Base-by-base conservation (phyloP, 2,797 vertebrate genomes). In the Cyclura pinguis region DNA sequence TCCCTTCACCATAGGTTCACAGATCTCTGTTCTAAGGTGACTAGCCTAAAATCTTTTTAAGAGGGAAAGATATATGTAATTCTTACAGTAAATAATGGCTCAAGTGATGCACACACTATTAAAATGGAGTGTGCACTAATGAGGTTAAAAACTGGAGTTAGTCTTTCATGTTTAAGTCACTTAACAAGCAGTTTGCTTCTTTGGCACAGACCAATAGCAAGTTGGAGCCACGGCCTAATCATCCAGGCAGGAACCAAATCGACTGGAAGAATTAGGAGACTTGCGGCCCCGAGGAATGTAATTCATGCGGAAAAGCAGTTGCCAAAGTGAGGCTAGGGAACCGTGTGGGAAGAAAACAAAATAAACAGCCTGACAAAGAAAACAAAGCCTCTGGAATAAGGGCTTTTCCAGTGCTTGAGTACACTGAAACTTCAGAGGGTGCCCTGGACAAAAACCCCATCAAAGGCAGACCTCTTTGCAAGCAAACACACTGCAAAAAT, bases 281-380 rank as follows among this genome's bases (percentile, higher is more conserved):
- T 96, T 94, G 95, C 24, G 94, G 97, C 96, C 96, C 89, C 10
- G 57, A 97, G 96, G 97, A 97, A 97, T 97, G 97, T 93, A 96
- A 97, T 97, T 97, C 97, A 98, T 97, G 97, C 96, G 97, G 97
- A 97, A 97, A 97, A 97, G 96, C 94, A 96, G 92, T 95, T 95
- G 95, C 97, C 95, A 96, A 95, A 96, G 95, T 2, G 85, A 96
- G 95, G 96, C 96, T 94, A 95, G 95, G 93, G 95, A 97, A 96
- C 96, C 93, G 94, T 95, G 94, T 97, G 96, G 97, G 98, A 98
- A 97, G 97, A 96, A 97, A 97, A 96, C 95, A 97, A 97, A 97
- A 97, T 96, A 97, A 97, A 98, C 97, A 97, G 96, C 95, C 96
- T 96, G 94, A 97, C 97, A 97, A 97, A 97, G 97, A 97, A 97